Evolutionary conservation across 2,888 invertebrate species (phyloP).

Genomic region (Anthoptus insignis): DNA sequence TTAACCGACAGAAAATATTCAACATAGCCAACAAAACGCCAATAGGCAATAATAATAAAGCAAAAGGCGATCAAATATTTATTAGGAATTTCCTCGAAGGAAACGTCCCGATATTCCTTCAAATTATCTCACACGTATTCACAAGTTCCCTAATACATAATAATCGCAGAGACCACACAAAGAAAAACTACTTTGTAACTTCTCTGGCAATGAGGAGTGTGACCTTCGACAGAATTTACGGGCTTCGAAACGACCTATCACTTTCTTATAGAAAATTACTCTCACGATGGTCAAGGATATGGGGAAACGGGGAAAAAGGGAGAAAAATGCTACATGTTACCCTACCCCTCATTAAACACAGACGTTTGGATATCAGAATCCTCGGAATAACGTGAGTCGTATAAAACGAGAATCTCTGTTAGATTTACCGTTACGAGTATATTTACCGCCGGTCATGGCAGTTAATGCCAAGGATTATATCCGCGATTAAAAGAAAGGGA

Average conservation of each 20-base stretch:
- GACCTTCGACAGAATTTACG: constrained; percentile 9
- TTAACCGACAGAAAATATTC: too few relatives aligned
- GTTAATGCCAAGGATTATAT: neutral
- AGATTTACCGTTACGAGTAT: neutral
- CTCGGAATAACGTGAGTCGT: neutral
- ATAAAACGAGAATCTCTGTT: neutral
- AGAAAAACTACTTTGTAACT: constrained; percentile 10
- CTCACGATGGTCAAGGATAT: constrained; percentile 19
- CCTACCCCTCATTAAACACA: constrained; percentile 22
- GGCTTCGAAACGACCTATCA: constrained; percentile 8
- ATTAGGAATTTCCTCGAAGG: too few relatives aligned
- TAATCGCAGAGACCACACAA: neutral
- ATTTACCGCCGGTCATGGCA: neutral
- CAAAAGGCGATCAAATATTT: too few relatives aligned
- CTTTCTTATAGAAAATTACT: constrained; percentile 20
- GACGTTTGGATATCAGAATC: constrained; percentile 5
- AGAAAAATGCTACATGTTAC: constrained; percentile 9
- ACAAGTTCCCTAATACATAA: neutral
- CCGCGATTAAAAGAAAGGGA: neutral
- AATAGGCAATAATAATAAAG: too few relatives aligned
- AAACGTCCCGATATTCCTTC: too few relatives aligned
- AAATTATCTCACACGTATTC: neutral
- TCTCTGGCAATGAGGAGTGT: constrained; percentile 14
- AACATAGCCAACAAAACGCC: too few relatives aligned
- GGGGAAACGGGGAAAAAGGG: constrained; percentile 12